These are phyloP conservation scores for Dascillus cervinus DNA, from an alignment of 2,888 invertebrate species.

Conservation along the genomic window DNA sequence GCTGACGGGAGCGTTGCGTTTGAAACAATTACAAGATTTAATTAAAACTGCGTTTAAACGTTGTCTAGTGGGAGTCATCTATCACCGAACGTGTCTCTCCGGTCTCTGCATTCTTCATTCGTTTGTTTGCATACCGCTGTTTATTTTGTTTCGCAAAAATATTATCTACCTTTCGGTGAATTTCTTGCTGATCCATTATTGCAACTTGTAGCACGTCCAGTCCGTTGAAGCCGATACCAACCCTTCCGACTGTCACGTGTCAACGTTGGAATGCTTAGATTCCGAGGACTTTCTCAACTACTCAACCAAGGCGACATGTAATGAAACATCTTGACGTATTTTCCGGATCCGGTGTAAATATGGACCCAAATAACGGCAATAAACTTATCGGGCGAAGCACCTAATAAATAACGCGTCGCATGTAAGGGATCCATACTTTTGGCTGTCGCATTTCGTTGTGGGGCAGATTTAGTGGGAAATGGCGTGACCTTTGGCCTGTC, in stretches of 20 bases:
- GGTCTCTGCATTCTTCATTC: conserved; percentile 37
- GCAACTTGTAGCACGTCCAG: conserved; percentile 13
- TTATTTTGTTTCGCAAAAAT: conserved; percentile 19
- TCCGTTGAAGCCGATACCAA: conserved; percentile 16
- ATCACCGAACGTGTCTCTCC: conserved; percentile 40
- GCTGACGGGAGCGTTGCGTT: conserved; percentile 37
- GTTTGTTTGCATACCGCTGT: conserved; percentile 37
- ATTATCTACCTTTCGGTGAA: background rate
- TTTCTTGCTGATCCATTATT: conserved; percentile 4
- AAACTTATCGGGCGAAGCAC: too few relatives aligned
- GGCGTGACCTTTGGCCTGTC: conserved; percentile 41
- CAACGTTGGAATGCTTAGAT: conserved; percentile 16
- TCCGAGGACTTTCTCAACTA: conserved; percentile 17
- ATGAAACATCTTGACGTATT: too few relatives aligned
- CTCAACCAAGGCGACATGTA: too few relatives aligned
- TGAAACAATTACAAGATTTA: conserved; percentile 46
- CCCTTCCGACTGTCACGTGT: conserved; percentile 18
- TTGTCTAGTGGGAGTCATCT: conserved; percentile 43
- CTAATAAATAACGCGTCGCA: conserved; percentile 28
- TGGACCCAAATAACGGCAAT: too few relatives aligned
- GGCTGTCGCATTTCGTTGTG: conserved; percentile 32
- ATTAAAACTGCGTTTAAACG: conserved; percentile 44
- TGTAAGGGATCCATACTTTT: conserved; percentile 36
- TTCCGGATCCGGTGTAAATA: too few relatives aligned
- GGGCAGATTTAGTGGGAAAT: conserved; percentile 42